Conservation (phyloP, 2,113 vertebrate species). For the Saiga tatarica region DNA sequence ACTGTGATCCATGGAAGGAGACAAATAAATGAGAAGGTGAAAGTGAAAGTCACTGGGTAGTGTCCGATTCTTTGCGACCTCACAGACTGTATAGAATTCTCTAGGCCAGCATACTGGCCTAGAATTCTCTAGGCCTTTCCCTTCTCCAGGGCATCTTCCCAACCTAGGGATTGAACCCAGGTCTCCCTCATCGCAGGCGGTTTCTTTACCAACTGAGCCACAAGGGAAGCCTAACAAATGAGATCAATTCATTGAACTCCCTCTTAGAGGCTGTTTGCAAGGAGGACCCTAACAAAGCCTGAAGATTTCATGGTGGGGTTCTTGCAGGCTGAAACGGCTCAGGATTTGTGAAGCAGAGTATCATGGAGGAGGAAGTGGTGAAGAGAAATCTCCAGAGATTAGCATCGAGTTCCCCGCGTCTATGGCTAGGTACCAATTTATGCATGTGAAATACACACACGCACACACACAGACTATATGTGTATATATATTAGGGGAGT, state of each 20-base stretch:
- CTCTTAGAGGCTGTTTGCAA: neutral
- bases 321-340: neutral
- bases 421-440: neutral
- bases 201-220: neutral
- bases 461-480: neutral
- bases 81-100: neutral
- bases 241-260: neutral
- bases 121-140: neutral
- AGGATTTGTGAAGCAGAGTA: neutral
- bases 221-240: neutral
- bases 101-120: neutral
- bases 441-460: neutral
- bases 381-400: neutral
- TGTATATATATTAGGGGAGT: neutral
- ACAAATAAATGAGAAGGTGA: neutral
- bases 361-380: neutral
- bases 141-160: neutral
- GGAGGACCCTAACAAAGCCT: neutral
- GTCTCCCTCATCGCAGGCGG: rapidly evolving
- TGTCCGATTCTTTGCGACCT: neutral
- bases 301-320: neutral
- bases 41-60: neutral
- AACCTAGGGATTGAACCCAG: neutral
- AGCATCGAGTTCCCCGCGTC: neutral
- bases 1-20: neutral